Evolutionary conservation across 2,888 invertebrate genomes (phyloP), one percentile per base, ranked within the genome.

Genomic region (Dorcus parallelipipedus): DNA sequence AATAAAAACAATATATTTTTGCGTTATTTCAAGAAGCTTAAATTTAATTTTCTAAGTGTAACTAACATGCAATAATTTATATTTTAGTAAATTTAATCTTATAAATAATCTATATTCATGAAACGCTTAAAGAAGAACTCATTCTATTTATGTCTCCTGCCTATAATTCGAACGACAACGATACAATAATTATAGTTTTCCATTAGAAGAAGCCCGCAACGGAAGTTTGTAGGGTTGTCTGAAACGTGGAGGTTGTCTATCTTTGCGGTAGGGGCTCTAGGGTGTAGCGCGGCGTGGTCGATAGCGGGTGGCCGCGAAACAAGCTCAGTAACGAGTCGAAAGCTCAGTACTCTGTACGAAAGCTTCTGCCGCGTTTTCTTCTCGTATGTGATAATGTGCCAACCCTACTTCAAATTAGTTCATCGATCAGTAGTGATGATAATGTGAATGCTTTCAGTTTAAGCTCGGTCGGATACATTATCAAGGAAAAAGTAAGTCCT

Each of bases 311-410:
- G 58, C 57, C 66, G 65, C 60, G 66, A 67, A 64, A 64, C 66
- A 64, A 63, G 63, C 66, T 69, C 68, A 71, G 71, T 70, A 64
- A 67, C 67, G 66, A 69, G 68, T 65, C 67, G 69, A 68, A 69
- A 69, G 70, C 70, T 70, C 67, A 56, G 62, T 64, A 62, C 66
- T 56, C 63, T 67, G 67, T 68, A 64, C 57, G 62, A 64, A 64
- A 64, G 59, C 61, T 58, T 61, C 56, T 58, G 56, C 54, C 57
- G 52, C 63, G 64, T 64, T 57, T 52, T 62, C 50, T 38, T 45
- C 42, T 68, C 66, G 67, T 66, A 66, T 65, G 65, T 65, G 64
- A 67, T 65, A 68, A 70, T 69, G 71, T 71, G 70, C 68, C 71
- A 69, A 67, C 58, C 47, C 52, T 53, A 57, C 54, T 52, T 51